Evolutionary conservation across 2,888 invertebrate genomes (phyloP), one percentile per base, ranked within the genome.

Genomic region (Apotomis betuletana): DNA sequence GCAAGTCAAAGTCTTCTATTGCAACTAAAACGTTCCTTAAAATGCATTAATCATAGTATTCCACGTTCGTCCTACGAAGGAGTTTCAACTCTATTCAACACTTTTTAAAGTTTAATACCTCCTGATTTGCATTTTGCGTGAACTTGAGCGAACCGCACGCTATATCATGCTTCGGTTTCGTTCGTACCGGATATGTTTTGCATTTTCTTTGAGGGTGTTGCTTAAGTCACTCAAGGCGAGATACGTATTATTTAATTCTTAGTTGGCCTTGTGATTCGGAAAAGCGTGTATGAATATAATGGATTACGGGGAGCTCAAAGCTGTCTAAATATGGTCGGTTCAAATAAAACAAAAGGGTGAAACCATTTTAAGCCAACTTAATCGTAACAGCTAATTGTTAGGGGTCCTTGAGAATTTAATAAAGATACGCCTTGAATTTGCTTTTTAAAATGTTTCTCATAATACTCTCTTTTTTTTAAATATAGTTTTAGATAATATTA

Each of bases 31-130:
- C 85, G 83, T 86, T 88, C 83, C 87, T 85, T 87, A 85, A 88
- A 88, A 88, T 87, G 85, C 86, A 88, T 88, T 89, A 88, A 87
- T 89, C 87, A 87, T 87, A 83, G 81, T 82, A 86, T 85, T 86
- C 79, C 81, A 75, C 81, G 77, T 80, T 73, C 74, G 73, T 77
- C 75, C 78, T 75, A 76, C 79, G 78, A 78, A 73, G 82, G 82
- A 87, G 79, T 85, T 84, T 88, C 81, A 80, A 87, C 86, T 80
- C 75, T 85, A 84, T 79, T 58, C 69, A 80, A 6, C 75, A 74
- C 76, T 80, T 75, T 81, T 77, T 85, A 84, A 86, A 86, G 87
- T 85, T 81, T 79, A 80, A 82, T 82, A 81, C 83, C 65, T 78
- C 75, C 61, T 79, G 76, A 72, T 78, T 75, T 78, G 74, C 78